A percentile compares a stretch with the other conserved stretches of the same genome.
Conservation (phyloP, 1,140 invertebrate genomes). For the Drosophila elegans region DNA sequence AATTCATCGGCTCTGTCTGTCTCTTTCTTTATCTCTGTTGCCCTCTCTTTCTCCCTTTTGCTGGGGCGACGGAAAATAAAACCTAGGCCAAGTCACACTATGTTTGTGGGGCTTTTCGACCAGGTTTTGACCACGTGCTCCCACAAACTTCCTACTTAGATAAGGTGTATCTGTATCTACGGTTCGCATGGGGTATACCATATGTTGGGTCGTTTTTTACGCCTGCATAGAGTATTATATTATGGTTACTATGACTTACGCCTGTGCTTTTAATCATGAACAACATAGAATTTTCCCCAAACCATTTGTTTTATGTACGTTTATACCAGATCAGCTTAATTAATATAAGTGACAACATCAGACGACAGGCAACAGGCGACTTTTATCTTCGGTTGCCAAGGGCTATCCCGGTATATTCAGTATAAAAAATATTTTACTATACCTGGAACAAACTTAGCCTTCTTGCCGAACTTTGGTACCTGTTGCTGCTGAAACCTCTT, state of each 20-base stretch:
- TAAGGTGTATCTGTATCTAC: slow-evolving; percentile 25
- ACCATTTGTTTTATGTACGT: not conserved
- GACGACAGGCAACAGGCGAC: too few species aligned
- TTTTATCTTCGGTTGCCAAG: too few species aligned
- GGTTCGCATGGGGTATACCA: not conserved
- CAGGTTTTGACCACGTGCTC: slow-evolving; percentile 45
- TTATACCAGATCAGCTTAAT: not conserved
- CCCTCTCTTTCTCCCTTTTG: slow-evolving; percentile 6
- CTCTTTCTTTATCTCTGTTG: slow-evolving; percentile 19
- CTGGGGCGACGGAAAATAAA: slow-evolving; percentile 2
- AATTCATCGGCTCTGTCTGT: not conserved
- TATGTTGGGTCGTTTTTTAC: not conserved
- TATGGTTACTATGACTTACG: too few species aligned
- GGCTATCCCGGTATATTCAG: too few species aligned
- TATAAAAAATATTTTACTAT: not conserved
- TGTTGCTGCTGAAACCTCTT: slow-evolving; percentile 5
- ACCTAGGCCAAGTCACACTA: slow-evolving; percentile 43
- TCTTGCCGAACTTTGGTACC: slow-evolving; percentile 3
- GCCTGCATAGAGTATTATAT: too few species aligned
- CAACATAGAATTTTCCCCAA: too few species aligned
- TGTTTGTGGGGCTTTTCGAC: slow-evolving; percentile 31
- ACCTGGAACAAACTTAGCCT: slow-evolving; percentile 16
- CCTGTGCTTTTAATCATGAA: too few species aligned
- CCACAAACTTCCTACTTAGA: slow-evolving; percentile 49
- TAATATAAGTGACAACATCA: too few species aligned